Conservation (phyloP, 2,113 vertebrate species). For the Zapus hudsonius region DNA sequence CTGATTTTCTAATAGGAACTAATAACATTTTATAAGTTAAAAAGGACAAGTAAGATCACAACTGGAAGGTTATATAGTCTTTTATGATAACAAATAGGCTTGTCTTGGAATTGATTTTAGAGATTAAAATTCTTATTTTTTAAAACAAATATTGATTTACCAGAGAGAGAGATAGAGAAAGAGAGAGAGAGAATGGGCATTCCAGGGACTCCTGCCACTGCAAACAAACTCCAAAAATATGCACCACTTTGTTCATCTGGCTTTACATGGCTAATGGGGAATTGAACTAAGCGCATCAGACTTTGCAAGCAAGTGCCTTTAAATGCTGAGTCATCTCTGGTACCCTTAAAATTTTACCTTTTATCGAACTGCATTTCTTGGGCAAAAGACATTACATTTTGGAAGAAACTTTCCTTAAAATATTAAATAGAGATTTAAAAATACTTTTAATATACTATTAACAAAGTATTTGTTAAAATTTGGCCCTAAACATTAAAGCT, state of each 20-base stretch:
- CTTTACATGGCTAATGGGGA: too few relatives aligned
- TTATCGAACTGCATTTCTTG: too few relatives aligned
- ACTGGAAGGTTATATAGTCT: background rate
- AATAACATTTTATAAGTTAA: background rate
- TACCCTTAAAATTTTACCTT: too few relatives aligned
- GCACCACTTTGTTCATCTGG: too few relatives aligned
- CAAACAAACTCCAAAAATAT: too few relatives aligned
- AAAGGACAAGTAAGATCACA: slow-evolving; percentile 17
- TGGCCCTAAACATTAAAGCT: background rate
- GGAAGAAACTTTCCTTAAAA: background rate
- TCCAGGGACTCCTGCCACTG: too few relatives aligned
- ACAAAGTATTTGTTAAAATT: slow-evolving; percentile 17
- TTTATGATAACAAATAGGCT: background rate
- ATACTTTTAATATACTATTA: background rate
- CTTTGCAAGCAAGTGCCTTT: too few relatives aligned
- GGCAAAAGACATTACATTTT: background rate
- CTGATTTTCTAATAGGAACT: background rate
- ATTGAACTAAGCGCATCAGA: too few relatives aligned
- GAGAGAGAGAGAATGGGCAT: too few relatives aligned
- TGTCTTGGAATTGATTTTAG: background rate
- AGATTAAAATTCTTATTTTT: slow-evolving; percentile 20
- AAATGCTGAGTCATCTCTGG: too few relatives aligned
- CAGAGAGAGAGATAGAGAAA: too few relatives aligned
- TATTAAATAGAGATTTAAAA: background rate
- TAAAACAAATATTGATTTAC: too few relatives aligned